Percentiles rank a stretch among this genome's conserved stretches.
These are phyloP conservation scores for Acrobasis consociella DNA, from an alignment of 2,888 invertebrate species.

Conservation along the genomic window DNA sequence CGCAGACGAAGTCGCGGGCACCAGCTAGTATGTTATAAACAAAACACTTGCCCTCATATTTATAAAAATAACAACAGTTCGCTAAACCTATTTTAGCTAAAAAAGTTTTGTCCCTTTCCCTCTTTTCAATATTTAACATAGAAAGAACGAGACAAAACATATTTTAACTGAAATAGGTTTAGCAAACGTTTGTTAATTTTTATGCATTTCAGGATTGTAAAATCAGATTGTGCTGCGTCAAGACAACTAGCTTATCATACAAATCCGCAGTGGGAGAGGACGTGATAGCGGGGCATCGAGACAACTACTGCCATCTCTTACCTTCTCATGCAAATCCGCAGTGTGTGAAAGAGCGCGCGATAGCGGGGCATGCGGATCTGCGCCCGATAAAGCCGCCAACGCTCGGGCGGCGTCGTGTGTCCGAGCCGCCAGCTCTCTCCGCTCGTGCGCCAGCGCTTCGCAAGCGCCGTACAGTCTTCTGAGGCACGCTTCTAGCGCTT, in stretches of 20 bases:
- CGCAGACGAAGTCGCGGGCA: no score
- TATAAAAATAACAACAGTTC: no score
- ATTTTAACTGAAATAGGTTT: no score
- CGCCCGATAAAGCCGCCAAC: conserved; percentile 86
- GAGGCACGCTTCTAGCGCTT: conserved; percentile 94
- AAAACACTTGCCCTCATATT: no score
- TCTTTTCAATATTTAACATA: no score
- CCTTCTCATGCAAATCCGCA: conserved; percentile 93
- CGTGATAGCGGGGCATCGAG: conserved; percentile 89
- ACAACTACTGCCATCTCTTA: conserved; percentile 40
- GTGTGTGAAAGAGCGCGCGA: conserved; percentile 92
- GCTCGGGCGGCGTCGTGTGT: conserved; percentile 89
- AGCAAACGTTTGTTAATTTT: no score
- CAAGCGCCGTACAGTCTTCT: conserved; percentile 93
- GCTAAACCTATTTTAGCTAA: no score
- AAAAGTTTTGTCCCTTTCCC: no score
- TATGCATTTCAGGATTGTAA: no score
- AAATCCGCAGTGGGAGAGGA: conserved; percentile 95
- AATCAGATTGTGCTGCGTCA: no score
- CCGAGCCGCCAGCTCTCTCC: conserved; percentile 90
- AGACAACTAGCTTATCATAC: conserved; percentile 85
- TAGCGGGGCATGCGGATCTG: conserved; percentile 91
- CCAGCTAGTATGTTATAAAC: no score
- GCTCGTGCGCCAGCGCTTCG: conserved; percentile 92
- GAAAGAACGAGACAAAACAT: no score